Conservation (phyloP, 2,113 vertebrate species). For the Epinephelus fuscoguttatus region DNA sequence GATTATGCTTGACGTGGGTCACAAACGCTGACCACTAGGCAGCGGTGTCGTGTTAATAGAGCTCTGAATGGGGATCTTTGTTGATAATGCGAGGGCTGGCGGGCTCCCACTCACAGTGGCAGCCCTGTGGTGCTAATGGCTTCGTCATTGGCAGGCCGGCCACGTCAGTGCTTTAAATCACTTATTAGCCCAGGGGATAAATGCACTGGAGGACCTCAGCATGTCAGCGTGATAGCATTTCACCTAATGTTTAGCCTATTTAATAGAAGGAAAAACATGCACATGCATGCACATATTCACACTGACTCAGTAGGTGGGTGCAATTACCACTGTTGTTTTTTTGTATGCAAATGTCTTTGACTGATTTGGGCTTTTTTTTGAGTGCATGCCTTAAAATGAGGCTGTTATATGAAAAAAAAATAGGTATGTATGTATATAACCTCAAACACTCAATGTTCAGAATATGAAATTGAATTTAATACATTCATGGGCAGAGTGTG, state of each 20-base stretch:
- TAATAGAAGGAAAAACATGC: slow-evolving; percentile 48
- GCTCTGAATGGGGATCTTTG: slow-evolving; percentile 78
- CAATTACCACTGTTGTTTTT: not conserved
- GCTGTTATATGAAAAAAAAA: not conserved
- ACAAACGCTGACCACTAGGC: slow-evolving; percentile 63
- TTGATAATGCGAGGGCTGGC: slow-evolving; percentile 69
- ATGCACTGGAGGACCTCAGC: slow-evolving; percentile 40
- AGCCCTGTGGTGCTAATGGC: slow-evolving; percentile 76
- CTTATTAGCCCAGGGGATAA: slow-evolving; percentile 72
- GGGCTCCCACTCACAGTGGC: slow-evolving; percentile 72
- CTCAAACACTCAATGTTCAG: not conserved
- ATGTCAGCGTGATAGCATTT: slow-evolving; percentile 53
- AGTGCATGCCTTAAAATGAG: not conserved
- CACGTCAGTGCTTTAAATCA: slow-evolving; percentile 76
- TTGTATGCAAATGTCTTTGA: slow-evolving; percentile 8
- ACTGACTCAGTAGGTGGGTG: not conserved
- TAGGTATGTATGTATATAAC: not conserved
- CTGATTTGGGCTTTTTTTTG: not conserved
- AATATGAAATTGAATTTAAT: not conserved
- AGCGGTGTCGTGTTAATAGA: slow-evolving; percentile 68
- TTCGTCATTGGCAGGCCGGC: slow-evolving; percentile 76
- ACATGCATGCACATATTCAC: slow-evolving; percentile 22
- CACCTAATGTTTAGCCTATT: slow-evolving; percentile 52
- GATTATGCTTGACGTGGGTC: slow-evolving; percentile 61
- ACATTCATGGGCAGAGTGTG: too few species aligned